Percentiles rank a stretch among this genome's conserved stretches.
Conservation (phyloP, 2,888 invertebrate species). For the Melanargia galathea region DNA sequence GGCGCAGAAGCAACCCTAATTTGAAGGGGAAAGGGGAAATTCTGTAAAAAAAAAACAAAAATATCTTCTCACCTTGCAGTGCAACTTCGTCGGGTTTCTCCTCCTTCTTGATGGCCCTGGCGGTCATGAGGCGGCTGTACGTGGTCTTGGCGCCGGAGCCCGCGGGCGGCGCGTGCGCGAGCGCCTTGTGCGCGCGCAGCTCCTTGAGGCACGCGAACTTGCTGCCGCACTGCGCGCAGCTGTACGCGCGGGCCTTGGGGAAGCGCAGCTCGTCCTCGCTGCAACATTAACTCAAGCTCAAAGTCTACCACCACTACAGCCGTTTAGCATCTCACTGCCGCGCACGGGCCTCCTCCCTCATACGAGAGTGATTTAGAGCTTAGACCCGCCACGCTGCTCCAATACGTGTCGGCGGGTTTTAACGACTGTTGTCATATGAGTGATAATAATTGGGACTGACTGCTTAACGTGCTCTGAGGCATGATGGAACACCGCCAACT, state of each 20-base stretch:
- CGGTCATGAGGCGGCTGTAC: slow-evolving; percentile 60
- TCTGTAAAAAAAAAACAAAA: not conserved
- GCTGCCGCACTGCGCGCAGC: slow-evolving; percentile 82
- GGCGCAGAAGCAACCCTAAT: slow-evolving; percentile 46
- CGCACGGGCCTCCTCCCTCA: too few relatives aligned
- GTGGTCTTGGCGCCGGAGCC: slow-evolving; percentile 53
- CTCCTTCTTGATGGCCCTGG: slow-evolving; percentile 73
- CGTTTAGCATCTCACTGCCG: too few relatives aligned
- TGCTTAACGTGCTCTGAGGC: too few relatives aligned
- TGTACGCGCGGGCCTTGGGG: slow-evolving; percentile 65
- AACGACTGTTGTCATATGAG: too few relatives aligned
- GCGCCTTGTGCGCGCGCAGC: slow-evolving; percentile 83
- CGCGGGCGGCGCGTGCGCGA: slow-evolving; percentile 72
- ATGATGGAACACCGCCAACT: too few relatives aligned
- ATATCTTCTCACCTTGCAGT: slow-evolving; percentile 48
- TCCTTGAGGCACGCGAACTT: slow-evolving; percentile 84
- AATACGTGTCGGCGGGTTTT: too few relatives aligned
- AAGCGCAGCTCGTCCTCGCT: slow-evolving; percentile 60
- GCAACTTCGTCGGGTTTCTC: slow-evolving; percentile 59
- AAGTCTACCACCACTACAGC: too few relatives aligned
- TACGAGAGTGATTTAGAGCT: too few relatives aligned
- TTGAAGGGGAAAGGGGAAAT: slow-evolving; percentile 48
- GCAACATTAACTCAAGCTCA: slow-evolving; percentile 34
- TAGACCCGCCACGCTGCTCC: too few relatives aligned
- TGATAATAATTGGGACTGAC: too few relatives aligned